Percentiles rank a stretch among this genome's conserved stretches.
These are phyloP conservation scores for Porites australiensis DNA, from an alignment of 64 coral and sea anemone genomes.

Conservation along the genomic window DNA sequence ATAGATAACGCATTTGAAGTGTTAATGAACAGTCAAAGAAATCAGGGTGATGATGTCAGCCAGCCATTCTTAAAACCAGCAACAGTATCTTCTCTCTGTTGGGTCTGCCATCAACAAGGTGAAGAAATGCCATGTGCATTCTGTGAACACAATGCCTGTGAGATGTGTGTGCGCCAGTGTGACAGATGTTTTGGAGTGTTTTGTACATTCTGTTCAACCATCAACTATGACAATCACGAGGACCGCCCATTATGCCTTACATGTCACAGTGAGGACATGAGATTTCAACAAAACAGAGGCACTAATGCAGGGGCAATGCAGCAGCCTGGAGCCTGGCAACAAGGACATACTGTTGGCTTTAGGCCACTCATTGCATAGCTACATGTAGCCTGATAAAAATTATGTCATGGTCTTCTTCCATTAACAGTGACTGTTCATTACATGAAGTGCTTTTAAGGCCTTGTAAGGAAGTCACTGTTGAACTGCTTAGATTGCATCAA, in stretches of 20 bases:
- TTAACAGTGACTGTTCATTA: too few relatives aligned
- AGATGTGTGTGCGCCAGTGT: conserved; percentile 96
- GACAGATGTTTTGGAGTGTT: conserved; percentile 88
- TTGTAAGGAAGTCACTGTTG: too few relatives aligned
- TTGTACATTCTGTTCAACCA: conserved; percentile 85
- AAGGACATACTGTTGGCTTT: not conserved
- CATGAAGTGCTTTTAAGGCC: too few relatives aligned
- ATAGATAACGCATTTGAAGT: conserved; percentile 70
- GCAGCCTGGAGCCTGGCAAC: not conserved
- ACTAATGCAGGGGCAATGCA: not conserved
- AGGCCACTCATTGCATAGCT: conserved; percentile 1
- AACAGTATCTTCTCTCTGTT: conserved; percentile 53
- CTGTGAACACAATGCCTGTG: conserved; percentile 88
- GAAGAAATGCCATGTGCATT: conserved; percentile 93
- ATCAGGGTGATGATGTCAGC: not conserved
- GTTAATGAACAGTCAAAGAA: conserved; percentile 79
- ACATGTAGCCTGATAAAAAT: too few relatives aligned
- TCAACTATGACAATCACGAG: conserved; percentile 86
- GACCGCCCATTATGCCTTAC: conserved; percentile 85
- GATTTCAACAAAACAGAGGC: conserved; percentile 44
- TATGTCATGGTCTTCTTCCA: too few relatives aligned
- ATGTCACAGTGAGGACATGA: conserved; percentile 84
- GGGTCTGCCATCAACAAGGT: conserved; percentile 72
- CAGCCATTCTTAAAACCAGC: conserved; percentile 1
- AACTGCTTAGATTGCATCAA: too few relatives aligned